Base-by-base conservation (phyloP, 2,888 invertebrate species). In the Trachelus troglodyta region DNA sequence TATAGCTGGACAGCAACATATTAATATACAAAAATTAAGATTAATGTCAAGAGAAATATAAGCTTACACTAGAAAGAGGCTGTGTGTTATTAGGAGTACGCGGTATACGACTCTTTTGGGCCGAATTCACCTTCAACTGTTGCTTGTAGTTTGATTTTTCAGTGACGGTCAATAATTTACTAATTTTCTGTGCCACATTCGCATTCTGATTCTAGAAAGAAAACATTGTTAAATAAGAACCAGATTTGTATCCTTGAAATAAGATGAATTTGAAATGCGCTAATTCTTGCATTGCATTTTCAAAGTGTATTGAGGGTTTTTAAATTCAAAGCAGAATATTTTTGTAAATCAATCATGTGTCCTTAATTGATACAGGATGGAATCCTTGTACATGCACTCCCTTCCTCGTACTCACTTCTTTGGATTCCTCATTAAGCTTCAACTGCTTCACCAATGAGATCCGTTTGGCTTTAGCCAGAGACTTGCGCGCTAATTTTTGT, bases 401-500 rank as follows among this genome's bases (percentile, higher is more conserved):
- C 9, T 56, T 23, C 9, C 40, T 34, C 6, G n/a, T 37, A 68
- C 80, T 85, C 81, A 90, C 91, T 84, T 91, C 91, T 83, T 91
- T 91, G 23, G 76, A 71, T 12, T 90, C 89, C 12, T 89, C 89
- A 11, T 75, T 69, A 3, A 88, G 87, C 68, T 87, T 89, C 31
- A 79, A 80, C 4, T 87, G 85, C 77, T 86, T 90, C 11, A 87
- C 87, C 35, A 87, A 75, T 4, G 90, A 88, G 68, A 90, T 89
- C 75, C 86, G 89, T 69, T 88, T 90, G 3, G 90, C 90, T 79
- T 86, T 90, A 4, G 87, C 87, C 34, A 90, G 81, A 3, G 90
- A 90, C 76, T 91, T 90, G 12, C 90, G 83, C 1, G 90, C 90
- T n/a, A 89, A 77, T 83, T 88, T 87, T 68, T 90, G 89, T 23